Conservation (phyloP, 2,797 vertebrate genomes). For the Euthynnus affinis region DNA sequence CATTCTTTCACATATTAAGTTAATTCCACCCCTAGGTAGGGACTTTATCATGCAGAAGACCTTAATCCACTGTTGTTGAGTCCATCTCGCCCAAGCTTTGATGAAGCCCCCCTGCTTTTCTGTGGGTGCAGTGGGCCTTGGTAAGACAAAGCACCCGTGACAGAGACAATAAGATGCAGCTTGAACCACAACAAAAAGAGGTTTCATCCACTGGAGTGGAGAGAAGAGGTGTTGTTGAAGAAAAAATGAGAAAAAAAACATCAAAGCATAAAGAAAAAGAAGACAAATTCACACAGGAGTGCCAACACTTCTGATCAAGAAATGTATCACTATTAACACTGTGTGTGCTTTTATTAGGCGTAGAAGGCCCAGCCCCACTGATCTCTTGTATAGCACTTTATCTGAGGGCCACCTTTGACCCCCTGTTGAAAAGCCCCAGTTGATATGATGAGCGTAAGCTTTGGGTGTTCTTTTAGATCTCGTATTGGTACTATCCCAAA, state of each 20-base stretch:
- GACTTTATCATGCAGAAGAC: constrained; percentile 99
- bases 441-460: constrained; percentile 93
- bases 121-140: constrained; percentile 94
- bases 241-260: constrained; percentile 76
- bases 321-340: constrained; percentile 82
- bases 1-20: constrained; percentile 99
- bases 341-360: constrained; percentile 84
- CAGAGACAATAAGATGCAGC: constrained; percentile 97
- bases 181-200: constrained; percentile 91
- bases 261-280: constrained; percentile 76
- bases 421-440: constrained; percentile 91
- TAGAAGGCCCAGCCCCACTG: constrained; percentile 90
- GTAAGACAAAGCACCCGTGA: constrained; percentile 99
- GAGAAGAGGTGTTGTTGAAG: constrained; percentile 83
- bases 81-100: constrained; percentile 97
- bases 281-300: constrained; percentile 72
- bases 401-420: constrained; percentile 98
- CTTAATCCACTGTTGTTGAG: constrained; percentile 99
- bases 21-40: constrained; percentile 99
- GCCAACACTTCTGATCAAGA: constrained; percentile 84
- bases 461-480: constrained; percentile 94
- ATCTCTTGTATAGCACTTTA: constrained; percentile 98
- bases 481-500: constrained; percentile 91
- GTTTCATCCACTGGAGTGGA: constrained; percentile 90
- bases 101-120: constrained; percentile 90